Evolutionary conservation across 2,797 vertebrate genomes (phyloP).

Genomic region (Pterois miles): DNA sequence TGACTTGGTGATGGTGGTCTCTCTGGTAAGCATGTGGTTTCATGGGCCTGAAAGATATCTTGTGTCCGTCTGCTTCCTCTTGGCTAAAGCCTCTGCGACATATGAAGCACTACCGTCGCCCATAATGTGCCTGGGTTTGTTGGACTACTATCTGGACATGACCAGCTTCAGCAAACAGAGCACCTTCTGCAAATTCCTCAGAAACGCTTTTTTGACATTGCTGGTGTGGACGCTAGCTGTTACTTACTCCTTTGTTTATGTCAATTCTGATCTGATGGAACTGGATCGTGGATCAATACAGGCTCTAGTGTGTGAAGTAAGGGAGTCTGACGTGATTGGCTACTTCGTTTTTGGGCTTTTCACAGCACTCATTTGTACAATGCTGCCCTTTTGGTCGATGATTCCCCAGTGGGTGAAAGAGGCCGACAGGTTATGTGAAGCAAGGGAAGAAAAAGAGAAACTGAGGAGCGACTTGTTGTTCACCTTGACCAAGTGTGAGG

Average conservation of each 20-base stretch:
- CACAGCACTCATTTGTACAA: neutral
- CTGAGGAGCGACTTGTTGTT: conserved; percentile 46
- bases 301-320: conserved; percentile 63
- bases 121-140: conserved; percentile 56
- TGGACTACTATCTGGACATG: conserved; percentile 62
- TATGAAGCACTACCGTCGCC: conserved; percentile 76
- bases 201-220: conserved; percentile 37
- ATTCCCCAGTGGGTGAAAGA: conserved; percentile 60
- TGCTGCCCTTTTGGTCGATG: conserved; percentile 59
- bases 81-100: conserved; percentile 61
- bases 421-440: conserved; percentile 39
- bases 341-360: conserved; percentile 43
- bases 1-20: conserved; percentile 56
- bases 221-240: conserved; percentile 68
- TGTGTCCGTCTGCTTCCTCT: conserved; percentile 58
- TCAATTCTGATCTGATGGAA: neutral
- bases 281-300: neutral
- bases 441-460: conserved; percentile 2
- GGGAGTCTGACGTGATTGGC: conserved; percentile 40
- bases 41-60: conserved; percentile 16
- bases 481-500: neutral
- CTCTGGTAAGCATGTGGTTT: conserved; percentile 41
- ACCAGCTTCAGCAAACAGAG: neutral
- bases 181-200: conserved; percentile 13
- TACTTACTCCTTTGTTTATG: conserved; percentile 30